A percentile compares a stretch with the other conserved stretches of the same genome.
phyloP scores from a whole-genome alignment of 2,113 vertebrate species.

The Apodemus sylvaticus region DNA sequence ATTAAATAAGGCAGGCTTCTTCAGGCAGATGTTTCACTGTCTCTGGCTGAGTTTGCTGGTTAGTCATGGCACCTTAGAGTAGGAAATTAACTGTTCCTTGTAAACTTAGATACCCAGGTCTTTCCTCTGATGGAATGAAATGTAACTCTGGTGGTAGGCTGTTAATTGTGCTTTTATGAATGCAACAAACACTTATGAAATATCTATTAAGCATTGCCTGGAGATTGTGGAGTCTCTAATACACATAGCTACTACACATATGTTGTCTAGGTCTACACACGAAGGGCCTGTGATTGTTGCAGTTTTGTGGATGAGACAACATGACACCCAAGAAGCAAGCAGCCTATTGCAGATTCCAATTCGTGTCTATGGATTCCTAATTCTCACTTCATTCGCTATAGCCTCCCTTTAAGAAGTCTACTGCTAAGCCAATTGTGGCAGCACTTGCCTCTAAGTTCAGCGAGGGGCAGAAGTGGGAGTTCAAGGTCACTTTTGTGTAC shows the following conservation, averaged over 20 bases:
- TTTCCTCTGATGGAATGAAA: conserved; percentile 10
- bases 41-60: conserved; percentile 24
- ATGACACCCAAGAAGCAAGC: conserved; percentile 43
- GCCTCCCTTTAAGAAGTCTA: not conserved
- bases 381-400: not conserved
- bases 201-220: not conserved
- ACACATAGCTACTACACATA: too few relatives aligned
- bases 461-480: not conserved
- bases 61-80: conserved; percentile 19
- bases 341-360: not conserved
- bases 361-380: not conserved
- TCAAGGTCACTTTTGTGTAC: not conserved
- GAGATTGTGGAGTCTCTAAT: not conserved
- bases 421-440: not conserved
- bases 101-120: not conserved
- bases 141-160: not conserved
- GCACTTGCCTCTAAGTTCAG: not conserved
- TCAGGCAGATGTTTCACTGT: conserved; percentile 8
- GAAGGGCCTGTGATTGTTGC: not conserved
- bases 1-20: conserved; percentile 56
- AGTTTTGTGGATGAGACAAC: conserved; percentile 1
- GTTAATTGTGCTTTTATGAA: not conserved
- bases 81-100: conserved; percentile 24
- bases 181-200: not conserved
- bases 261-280: not conserved